A percentile compares a stretch with the other conserved stretches of the same genome.
Conservation (phyloP, 2,113 vertebrate genomes). For the Sinocyclocheilus grahami region DNA sequence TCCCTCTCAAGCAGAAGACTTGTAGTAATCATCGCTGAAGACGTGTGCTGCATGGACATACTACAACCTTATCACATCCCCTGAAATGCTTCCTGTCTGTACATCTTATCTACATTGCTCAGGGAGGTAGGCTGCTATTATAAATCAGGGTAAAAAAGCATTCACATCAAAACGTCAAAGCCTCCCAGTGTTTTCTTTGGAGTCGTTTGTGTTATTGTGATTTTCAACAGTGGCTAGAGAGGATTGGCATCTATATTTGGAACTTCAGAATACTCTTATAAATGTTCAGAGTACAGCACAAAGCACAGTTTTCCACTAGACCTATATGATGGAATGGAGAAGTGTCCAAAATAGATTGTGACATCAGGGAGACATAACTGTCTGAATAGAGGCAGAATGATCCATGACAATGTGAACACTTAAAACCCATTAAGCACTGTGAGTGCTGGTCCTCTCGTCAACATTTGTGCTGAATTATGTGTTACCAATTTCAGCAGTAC, state of each 20-base stretch:
- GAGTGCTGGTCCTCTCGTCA: not conserved
- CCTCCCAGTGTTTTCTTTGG: conserved; percentile 22
- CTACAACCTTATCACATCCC: conserved; percentile 37
- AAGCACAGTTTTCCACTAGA: conserved; percentile 28
- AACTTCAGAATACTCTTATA: conserved; percentile 32
- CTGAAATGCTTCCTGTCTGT: conserved; percentile 38
- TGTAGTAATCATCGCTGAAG: conserved; percentile 42
- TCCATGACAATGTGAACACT: conserved; percentile 19
- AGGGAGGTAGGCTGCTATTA: conserved; percentile 34
- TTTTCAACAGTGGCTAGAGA: conserved; percentile 11
- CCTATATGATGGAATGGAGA: conserved; percentile 15
- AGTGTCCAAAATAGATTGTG: conserved; percentile 26
- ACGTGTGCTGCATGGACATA: conserved; percentile 44
- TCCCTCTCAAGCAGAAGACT: conserved; percentile 20
- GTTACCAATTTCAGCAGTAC: not conserved
- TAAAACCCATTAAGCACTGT: conserved; percentile 11
- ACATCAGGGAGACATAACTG: conserved; percentile 7
- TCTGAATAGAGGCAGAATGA: conserved; percentile 23
- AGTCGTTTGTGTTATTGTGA: conserved; percentile 3
- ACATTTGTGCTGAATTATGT: conserved; percentile 23
- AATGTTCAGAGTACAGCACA: not conserved
- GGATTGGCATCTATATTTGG: conserved; percentile 39
- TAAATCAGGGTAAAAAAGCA: conserved; percentile 33
- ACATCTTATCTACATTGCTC: conserved; percentile 47
- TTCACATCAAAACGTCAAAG: conserved; percentile 38